phyloP scores from a whole-genome alignment of 2,113 vertebrate species.

The Alosa alosa region DNA sequence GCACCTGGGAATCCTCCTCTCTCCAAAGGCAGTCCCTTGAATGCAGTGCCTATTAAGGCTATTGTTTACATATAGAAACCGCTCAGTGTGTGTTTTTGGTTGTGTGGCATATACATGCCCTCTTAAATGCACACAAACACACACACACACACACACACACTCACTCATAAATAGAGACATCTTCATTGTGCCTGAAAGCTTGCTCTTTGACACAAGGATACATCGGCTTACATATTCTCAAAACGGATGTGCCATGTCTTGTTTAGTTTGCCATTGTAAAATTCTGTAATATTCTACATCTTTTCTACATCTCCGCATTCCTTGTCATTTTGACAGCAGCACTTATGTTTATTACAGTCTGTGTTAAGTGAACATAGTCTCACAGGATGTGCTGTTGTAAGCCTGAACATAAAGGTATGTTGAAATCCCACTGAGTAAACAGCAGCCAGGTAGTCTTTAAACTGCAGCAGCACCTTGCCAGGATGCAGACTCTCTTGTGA shows the following conservation, averaged over 20 bases:
- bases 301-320: slow-evolving; percentile 12
- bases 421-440: slow-evolving; percentile 69
- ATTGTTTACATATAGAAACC: not conserved
- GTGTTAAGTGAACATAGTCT: slow-evolving; percentile 41
- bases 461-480: slow-evolving; percentile 57
- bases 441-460: slow-evolving; percentile 53
- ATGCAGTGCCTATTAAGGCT: no score
- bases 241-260: not conserved
- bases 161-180: slow-evolving; percentile 29
- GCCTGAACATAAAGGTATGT: slow-evolving; percentile 58
- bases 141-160: slow-evolving; percentile 26
- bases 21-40: no score
- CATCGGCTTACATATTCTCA: not conserved
- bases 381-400: slow-evolving; percentile 35
- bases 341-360: slow-evolving; percentile 39
- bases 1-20: no score
- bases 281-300: not conserved
- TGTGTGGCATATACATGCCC: not conserved
- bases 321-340: slow-evolving; percentile 24
- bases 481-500: slow-evolving; percentile 58
- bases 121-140: not conserved
- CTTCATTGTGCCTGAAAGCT: not conserved
- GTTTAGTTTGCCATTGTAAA: slow-evolving; percentile 1
- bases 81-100: no score
- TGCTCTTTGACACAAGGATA: not conserved